A percentile compares a stretch with the other conserved stretches of the same genome.
Evolutionary conservation across 2,113 vertebrate species (phyloP).

Genomic region (Phrynocephalus versicolor): DNA sequence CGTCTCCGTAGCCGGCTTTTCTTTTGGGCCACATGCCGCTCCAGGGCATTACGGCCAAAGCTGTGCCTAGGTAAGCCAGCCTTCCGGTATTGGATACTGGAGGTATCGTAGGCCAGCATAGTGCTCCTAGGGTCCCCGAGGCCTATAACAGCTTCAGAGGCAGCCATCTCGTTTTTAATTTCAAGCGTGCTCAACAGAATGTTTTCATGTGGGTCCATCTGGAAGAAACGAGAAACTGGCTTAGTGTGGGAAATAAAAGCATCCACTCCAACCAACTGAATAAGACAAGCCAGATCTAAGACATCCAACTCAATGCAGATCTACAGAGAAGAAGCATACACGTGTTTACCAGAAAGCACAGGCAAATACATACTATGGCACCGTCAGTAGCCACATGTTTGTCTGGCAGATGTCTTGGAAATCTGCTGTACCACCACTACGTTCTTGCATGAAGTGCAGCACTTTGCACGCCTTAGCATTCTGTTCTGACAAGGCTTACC

Average conservation of each 20-base stretch:
- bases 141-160: conserved; percentile 91
- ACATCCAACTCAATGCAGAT: neutral
- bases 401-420: conserved; percentile 5
- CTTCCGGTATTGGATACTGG: conserved; percentile 95
- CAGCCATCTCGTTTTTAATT: conserved; percentile 97
- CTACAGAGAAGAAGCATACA: neutral
- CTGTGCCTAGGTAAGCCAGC: conserved; percentile 89
- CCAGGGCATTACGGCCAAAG: conserved; percentile 91
- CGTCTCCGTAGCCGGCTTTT: conserved; percentile 93
- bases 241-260: neutral
- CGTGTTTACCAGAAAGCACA: conserved; percentile 13
- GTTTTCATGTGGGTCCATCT: conserved; percentile 98
- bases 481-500: conserved; percentile 19
- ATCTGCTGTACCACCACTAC: neutral
- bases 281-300: neutral
- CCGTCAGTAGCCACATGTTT: conserved; percentile 6
- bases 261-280: neutral
- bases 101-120: conserved; percentile 93
- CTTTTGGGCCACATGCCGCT: conserved; percentile 94
- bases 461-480: neutral
- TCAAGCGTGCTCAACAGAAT: conserved; percentile 97
- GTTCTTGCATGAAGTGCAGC: neutral
- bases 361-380: conserved; percentile 4
- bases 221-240: conserved; percentile 42
- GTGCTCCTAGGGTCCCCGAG: conserved; percentile 92